phyloP scores from a whole-genome alignment of 2,113 vertebrate genomes.

The Cnemophilus loriae region DNA sequence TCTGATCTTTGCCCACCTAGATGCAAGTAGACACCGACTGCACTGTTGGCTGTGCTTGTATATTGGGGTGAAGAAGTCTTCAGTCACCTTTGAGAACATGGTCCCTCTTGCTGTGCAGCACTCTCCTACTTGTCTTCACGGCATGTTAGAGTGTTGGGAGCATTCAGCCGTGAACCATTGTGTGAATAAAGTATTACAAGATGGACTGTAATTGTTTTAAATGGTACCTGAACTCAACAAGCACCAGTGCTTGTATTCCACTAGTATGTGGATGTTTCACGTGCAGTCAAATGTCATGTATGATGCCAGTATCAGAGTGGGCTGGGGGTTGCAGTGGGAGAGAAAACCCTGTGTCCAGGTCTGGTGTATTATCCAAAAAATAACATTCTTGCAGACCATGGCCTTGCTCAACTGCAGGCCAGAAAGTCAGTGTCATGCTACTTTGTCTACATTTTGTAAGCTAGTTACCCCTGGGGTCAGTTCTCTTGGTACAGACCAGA shows the following conservation, averaged over 20 bases:
- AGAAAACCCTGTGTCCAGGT: not conserved
- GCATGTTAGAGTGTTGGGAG: not conserved
- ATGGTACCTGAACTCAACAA: not conserved
- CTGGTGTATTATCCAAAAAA: not conserved
- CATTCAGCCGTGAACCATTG: not conserved
- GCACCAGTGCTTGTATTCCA: not conserved
- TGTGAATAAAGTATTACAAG: not conserved
- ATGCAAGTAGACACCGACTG: not conserved
- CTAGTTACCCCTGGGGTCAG: not conserved
- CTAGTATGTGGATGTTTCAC: not conserved
- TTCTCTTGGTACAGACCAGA: not conserved
- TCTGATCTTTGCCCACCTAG: not conserved
- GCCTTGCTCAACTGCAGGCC: not conserved
- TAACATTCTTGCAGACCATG: not conserved
- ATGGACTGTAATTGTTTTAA: not conserved
- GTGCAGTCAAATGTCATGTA: not conserved
- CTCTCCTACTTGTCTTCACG: not conserved
- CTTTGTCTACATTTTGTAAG: not conserved
- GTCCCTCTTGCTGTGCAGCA: not conserved
- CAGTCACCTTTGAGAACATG: not conserved
- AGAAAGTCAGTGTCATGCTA: not conserved
- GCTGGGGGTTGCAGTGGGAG: not conserved
- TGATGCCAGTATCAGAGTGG: not conserved
- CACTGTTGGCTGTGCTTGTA: not conserved
- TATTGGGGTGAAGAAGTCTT: not conserved